A percentile compares a stretch with the other conserved stretches of the same genome.
Conservation (phyloP, 2,113 vertebrate species). For the Heptranchias perlo region DNA sequence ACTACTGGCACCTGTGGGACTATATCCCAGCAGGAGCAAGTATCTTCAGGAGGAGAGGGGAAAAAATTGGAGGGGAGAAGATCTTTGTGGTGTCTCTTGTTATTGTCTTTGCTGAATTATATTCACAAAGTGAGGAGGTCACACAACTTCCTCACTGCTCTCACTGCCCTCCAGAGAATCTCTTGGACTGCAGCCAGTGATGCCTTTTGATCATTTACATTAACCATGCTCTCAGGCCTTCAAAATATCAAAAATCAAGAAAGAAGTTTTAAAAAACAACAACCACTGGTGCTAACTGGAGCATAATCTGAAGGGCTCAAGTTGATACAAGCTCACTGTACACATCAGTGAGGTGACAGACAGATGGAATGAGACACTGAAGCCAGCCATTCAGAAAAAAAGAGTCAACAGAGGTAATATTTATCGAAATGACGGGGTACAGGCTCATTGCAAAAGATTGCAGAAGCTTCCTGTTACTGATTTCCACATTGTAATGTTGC, state of each 20-base stretch:
- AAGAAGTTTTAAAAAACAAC: neutral
- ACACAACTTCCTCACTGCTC: too few species aligned
- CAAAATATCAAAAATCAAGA: neutral
- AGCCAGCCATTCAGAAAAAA: conserved; percentile 25
- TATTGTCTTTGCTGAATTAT: neutral
- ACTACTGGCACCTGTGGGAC: too few species aligned
- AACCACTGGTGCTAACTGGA: neutral
- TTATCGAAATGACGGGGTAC: conserved; percentile 22
- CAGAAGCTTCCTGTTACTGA: conserved; percentile 5
- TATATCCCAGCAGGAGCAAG: too few species aligned
- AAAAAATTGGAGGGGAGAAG: neutral
- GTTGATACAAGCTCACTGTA: neutral
- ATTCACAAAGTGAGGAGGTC: neutral
- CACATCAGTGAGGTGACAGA: neutral
- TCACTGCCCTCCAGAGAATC: neutral
- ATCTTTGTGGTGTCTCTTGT: neutral
- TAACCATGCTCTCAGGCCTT: neutral
- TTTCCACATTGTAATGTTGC: conserved; percentile 32
- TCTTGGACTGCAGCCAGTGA: neutral
- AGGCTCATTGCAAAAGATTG: neutral
- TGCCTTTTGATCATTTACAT: neutral
- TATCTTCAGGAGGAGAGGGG: neutral
- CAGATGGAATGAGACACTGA: conserved; percentile 13
- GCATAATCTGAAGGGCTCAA: neutral
- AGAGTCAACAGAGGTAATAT: conserved; percentile 27